Evolutionary conservation across 2,797 vertebrate genomes (phyloP), one percentile per base, ranked within the genome.

Genomic region (Thaleichthys pacificus): DNA sequence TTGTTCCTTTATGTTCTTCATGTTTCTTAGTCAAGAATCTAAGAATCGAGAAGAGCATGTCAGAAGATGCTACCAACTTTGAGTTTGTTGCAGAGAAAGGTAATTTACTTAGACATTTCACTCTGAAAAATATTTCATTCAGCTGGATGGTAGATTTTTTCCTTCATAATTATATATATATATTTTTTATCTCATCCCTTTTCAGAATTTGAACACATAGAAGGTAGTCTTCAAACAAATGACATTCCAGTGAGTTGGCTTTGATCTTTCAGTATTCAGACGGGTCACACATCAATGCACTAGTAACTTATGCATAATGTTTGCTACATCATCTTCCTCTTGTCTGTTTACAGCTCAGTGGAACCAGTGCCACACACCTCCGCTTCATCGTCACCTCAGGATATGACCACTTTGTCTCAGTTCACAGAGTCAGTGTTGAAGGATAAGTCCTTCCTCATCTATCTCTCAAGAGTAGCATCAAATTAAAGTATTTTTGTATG

Each of bases 341-440:
- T 76, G 79, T 77, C 72, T 35, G 69, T 70, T 87, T 87, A 69
- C 90, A 99, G 97, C 86, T 94, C 66, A 92, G 85, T 74, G 94
- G 92, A 78, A 88, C 83, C 67, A 92, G 86, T 3, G 93, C 94
- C 66, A 94, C 91, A 70, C 94, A 97, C 72, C 85, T 99, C 84
- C 94, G 95, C 74, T 96, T 98, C 86, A 90, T 97, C 84, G 93
- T 99, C 87, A 79, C 92, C 22, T 94, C 95, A 54, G 97, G 92
- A 86, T 96, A 95, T 68, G 96, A 98, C 86, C 95, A 96, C 77
- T 98, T 99, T 91, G 94, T 95, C 24, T 95, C 96, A 14, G 94
- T 98, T 82, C 95, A 97, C 85, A 93, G 90, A 73, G 85, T 94
- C 66, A 78, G 72, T 64, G 71, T 94, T 38, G 86, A 92, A 73